A percentile compares a stretch with the other conserved stretches of the same genome.
Evolutionary conservation across 2,113 vertebrate genomes (phyloP).

Genomic region (Ornithorhynchus anatinus): DNA sequence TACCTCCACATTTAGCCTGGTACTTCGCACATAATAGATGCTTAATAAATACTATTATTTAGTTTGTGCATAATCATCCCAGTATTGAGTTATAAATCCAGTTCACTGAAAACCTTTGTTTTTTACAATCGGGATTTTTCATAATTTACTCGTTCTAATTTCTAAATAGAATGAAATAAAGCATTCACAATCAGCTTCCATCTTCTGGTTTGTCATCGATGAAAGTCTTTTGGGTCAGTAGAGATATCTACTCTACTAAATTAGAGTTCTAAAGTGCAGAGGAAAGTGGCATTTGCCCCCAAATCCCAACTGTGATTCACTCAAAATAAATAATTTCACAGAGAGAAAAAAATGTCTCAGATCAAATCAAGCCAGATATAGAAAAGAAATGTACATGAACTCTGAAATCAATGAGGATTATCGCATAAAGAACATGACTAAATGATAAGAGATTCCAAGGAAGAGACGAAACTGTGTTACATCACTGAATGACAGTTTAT

Average conservation of each 20-base stretch:
- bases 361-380: not conserved
- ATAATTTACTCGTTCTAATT: too few relatives aligned
- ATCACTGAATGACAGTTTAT: not conserved
- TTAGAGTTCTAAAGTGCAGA: not conserved
- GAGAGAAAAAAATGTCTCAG: slow-evolving; percentile 6
- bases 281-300: not conserved
- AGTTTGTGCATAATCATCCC: too few relatives aligned
- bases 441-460: not conserved
- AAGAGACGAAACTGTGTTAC: not conserved
- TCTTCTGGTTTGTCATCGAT: not conserved
- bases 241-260: not conserved
- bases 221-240: not conserved
- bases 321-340: slow-evolving; percentile 5
- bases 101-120: too few relatives aligned
- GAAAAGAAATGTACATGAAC: not conserved
- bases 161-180: too few relatives aligned
- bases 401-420: too few relatives aligned
- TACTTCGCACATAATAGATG: too few relatives aligned
- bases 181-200: too few relatives aligned
- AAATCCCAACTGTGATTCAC: not conserved
- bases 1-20: too few relatives aligned
- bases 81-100: too few relatives aligned
- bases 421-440: not conserved
- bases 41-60: too few relatives aligned
- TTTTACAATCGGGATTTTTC: too few relatives aligned